Percentiles rank a stretch among this genome's conserved stretches.
Evolutionary conservation across 2,888 invertebrate species (phyloP).

Genomic region (Brassicogethes aeneus): DNA sequence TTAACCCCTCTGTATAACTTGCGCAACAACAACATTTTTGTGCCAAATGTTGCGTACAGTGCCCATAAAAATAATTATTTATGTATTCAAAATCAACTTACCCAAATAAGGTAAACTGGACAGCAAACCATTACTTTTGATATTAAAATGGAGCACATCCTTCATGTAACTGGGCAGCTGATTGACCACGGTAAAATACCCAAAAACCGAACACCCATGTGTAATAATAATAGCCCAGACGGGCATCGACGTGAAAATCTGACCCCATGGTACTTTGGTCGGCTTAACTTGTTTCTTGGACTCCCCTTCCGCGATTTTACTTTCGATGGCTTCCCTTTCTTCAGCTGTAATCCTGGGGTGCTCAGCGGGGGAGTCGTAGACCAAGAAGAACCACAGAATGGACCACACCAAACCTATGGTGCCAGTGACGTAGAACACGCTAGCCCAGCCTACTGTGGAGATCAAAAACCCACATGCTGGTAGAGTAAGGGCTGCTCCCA

Average conservation of each 20-base stretch:
- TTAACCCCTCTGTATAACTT: too few species aligned
- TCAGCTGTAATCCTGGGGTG: slow-evolving; percentile 72
- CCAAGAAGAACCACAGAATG: slow-evolving; percentile 67
- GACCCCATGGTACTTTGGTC: slow-evolving; percentile 62
- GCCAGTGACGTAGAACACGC: slow-evolving; percentile 82
- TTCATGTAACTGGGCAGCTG: slow-evolving; percentile 83
- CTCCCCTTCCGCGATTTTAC: slow-evolving; percentile 48
- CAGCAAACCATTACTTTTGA: slow-evolving; percentile 77
- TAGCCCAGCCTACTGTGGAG: slow-evolving; percentile 76
- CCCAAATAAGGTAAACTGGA: slow-evolving; percentile 82
- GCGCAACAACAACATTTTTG: too few species aligned
- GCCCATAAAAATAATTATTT: too few species aligned
- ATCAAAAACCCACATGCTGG: slow-evolving; percentile 79
- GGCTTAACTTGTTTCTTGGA: slow-evolving; percentile 32
- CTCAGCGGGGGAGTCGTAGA: slow-evolving; percentile 71
- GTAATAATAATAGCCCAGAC: slow-evolving; percentile 83
- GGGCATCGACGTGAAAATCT: slow-evolving; percentile 58
- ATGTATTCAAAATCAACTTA: slow-evolving; percentile 18
- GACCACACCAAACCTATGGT: slow-evolving; percentile 73
- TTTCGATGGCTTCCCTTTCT: slow-evolving; percentile 59
- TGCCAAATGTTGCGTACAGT: too few species aligned
- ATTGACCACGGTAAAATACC: slow-evolving; percentile 81
- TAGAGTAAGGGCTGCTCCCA: slow-evolving; percentile 87
- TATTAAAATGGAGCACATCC: slow-evolving; percentile 64
- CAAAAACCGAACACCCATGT: slow-evolving; percentile 76